A percentile compares a stretch with the other conserved stretches of the same genome.
Conservation (phyloP, 23 tunicate genomes). For the Oikopleura albicans region DNA sequence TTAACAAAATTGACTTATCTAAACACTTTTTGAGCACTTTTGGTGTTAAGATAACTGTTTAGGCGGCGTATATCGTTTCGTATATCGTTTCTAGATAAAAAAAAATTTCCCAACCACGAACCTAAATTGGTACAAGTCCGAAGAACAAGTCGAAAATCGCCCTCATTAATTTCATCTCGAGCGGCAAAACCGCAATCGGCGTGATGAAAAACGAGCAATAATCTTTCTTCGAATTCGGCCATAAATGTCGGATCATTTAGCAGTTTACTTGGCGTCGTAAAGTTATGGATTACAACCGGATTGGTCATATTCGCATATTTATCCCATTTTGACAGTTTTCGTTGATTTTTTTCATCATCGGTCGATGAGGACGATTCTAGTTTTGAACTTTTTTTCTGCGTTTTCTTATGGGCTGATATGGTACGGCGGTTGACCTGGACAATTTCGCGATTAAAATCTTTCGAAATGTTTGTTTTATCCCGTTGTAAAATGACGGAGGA, state of each 20-base stretch:
- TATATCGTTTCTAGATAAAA: too few species aligned
- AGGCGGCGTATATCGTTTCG: too few species aligned
- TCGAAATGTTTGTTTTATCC: not conserved
- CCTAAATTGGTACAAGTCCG: not conserved
- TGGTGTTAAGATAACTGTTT: too few species aligned
- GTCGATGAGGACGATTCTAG: not conserved
- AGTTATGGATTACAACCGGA: not conserved
- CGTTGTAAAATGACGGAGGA: too few species aligned
- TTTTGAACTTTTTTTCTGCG: not conserved
- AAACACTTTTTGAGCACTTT: too few species aligned
- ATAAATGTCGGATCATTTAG: not conserved
- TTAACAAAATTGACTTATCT: too few species aligned
- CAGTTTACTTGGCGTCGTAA: not conserved
- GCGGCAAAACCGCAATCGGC: not conserved
- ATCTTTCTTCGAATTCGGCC: not conserved
- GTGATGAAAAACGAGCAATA: not conserved
- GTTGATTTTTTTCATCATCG: not conserved
- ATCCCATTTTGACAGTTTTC: too few species aligned
- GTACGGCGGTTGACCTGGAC: not conserved
- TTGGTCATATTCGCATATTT: not conserved
- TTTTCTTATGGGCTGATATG: not conserved
- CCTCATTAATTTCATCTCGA: not conserved
- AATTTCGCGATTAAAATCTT: not conserved
- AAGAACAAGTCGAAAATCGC: not conserved
- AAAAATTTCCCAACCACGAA: too few species aligned